Base-by-base conservation (phyloP, 1,140 invertebrate genomes). In the Papilio helenus region DNA sequence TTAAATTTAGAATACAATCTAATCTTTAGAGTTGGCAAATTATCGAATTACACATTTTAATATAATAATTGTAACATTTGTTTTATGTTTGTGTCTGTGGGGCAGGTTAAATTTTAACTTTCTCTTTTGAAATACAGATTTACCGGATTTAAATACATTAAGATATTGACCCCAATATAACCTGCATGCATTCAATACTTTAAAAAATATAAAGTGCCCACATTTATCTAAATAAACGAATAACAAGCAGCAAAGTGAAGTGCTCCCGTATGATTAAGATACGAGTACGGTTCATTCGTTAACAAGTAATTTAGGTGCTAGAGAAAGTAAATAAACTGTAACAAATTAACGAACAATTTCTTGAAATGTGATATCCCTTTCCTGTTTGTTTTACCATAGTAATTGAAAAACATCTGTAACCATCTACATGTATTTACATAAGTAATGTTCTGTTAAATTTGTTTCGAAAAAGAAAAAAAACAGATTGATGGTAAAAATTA, bases 201-300 rank as follows among this genome's bases (percentile, higher is more conserved):
- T 42, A 1, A 71, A 55, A 71, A 61, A 39, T 68, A 9, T 76
- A 51, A 71, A 68, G 23, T 68, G 23, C 23, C 29, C 34, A 68
- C 26, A 68, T 68, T 68, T 68, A 68, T 68, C 61, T 68, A 68
- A 68, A 68, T 68, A 68, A 68, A 68, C 26, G 16, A 68, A 29
- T 34, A 29, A 68, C 12, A 34, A 29, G 61, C 26, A 23, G 4
- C 58, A 61, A 61, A 29, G 23, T 26, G 58, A 2, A 61, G 58
- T 26, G 58, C 58, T 61, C 23, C 20, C 10, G 2, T 61, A 61
- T 61, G 2, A 26, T 61, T 61, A 61, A 61, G 58, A 61, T 61
- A 61, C 12, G 58, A 14, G 9, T 61, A 26, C 23, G 20, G 23
- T 61, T 61, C 58, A 29, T 26, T 61, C 2, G 9, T 14, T 26